These are phyloP conservation scores for Podilymbus podiceps DNA, from an alignment of 2,113 vertebrate genomes.

Conservation along the genomic window DNA sequence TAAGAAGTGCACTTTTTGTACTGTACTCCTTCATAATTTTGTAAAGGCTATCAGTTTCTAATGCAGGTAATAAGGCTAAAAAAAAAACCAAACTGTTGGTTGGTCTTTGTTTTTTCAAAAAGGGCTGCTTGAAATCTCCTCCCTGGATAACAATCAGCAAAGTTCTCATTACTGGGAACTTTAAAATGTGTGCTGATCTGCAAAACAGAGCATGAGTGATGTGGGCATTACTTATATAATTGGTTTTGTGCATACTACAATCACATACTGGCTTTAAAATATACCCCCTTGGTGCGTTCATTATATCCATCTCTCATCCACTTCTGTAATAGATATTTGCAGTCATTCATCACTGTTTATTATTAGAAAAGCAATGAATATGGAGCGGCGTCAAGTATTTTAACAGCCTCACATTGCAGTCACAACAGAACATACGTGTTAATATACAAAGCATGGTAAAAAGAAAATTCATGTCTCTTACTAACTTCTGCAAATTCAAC, in stretches of 20 bases:
- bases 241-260: conserved; percentile 40
- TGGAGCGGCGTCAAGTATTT: neutral
- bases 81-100: neutral
- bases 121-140: neutral
- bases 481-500: neutral
- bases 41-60: neutral
- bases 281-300: conserved; percentile 36
- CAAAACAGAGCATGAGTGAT: conserved; percentile 51
- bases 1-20: neutral
- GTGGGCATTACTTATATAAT: conserved; percentile 42
- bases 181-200: conserved; percentile 55
- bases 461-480: neutral
- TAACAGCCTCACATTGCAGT: conserved; percentile 4
- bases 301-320: conserved; percentile 37
- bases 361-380: conserved; percentile 60
- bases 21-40: neutral
- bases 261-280: conserved; percentile 61
- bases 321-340: conserved; percentile 46
- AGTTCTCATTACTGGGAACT: conserved; percentile 57
- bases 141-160: conserved; percentile 29
- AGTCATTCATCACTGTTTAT: conserved; percentile 49
- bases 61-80: neutral
- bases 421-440: neutral
- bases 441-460: neutral
- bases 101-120: neutral